Evolutionary conservation across 1,140 invertebrate genomes (phyloP).

Genomic region (Diploscapter pachys): DNA sequence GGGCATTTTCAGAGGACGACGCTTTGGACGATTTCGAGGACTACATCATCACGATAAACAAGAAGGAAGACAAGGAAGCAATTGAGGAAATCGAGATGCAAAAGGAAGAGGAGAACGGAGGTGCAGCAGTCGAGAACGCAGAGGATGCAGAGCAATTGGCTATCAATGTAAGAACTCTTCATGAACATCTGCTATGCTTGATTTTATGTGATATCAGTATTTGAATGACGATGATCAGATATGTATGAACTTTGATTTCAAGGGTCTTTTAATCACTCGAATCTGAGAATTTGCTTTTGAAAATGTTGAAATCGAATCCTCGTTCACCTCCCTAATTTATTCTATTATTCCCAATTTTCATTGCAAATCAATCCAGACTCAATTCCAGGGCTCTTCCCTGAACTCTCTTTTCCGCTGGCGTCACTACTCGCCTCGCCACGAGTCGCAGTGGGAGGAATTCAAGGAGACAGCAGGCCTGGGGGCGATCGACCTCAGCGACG

Average conservation of each 20-base stretch:
- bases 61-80: neutral
- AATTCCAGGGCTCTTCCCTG: slow-evolving; percentile 20
- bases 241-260: neutral
- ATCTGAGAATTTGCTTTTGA: neutral
- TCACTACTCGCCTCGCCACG: slow-evolving; percentile 21
- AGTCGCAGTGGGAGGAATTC: slow-evolving; percentile 8
- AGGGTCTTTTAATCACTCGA: neutral
- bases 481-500: too few relatives aligned
- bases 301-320: slow-evolving; percentile 2
- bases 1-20: neutral
- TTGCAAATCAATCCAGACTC: slow-evolving; percentile 18
- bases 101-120: neutral
- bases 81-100: neutral
- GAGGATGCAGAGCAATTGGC: slow-evolving; percentile 15
- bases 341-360: slow-evolving; percentile 6
- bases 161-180: neutral
- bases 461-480: too few relatives aligned
- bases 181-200: too few relatives aligned
- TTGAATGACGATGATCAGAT: neutral
- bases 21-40: neutral
- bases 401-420: slow-evolving; percentile 17
- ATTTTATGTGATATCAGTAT: neutral
- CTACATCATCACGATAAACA: neutral
- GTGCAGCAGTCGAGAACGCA: slow-evolving; percentile 15
- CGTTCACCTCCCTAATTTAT: neutral